These are phyloP conservation scores for Lithobates pipiens DNA, from an alignment of 2,797 vertebrate genomes.

Conservation along the genomic window DNA sequence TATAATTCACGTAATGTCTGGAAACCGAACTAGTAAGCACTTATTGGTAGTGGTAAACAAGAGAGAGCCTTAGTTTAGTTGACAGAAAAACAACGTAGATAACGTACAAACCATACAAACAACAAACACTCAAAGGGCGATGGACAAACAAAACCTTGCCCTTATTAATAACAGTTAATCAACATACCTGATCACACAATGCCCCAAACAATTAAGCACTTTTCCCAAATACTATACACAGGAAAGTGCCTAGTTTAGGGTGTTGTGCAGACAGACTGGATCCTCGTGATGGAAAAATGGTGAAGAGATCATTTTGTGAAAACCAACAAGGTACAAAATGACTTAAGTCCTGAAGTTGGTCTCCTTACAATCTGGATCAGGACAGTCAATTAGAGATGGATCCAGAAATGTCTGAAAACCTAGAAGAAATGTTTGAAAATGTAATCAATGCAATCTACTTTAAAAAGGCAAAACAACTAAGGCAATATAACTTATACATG, in stretches of 20 bases:
- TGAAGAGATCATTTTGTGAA: not conserved
- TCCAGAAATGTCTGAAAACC: not conserved
- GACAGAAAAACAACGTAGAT: not conserved
- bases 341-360: not conserved
- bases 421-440: not conserved
- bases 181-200: constrained; percentile 7
- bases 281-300: too few species aligned
- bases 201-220: constrained; percentile 39
- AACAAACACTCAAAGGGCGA: not conserved
- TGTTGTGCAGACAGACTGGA: not conserved
- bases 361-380: not conserved
- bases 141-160: not conserved
- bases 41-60: not conserved
- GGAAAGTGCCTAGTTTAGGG: constrained; percentile 32
- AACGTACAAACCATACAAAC: not conserved
- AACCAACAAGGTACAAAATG: not conserved
- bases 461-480: not conserved
- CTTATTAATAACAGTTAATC: not conserved
- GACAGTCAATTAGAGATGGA: not conserved
- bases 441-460: not conserved
- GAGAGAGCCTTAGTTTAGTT: constrained; percentile 9
- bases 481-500: too few species aligned
- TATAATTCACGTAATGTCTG: not conserved
- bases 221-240: constrained; percentile 14
- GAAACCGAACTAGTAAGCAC: constrained; percentile 13